Base-by-base conservation (phyloP, 2,113 vertebrate genomes). In the Platycercus adscitus region DNA sequence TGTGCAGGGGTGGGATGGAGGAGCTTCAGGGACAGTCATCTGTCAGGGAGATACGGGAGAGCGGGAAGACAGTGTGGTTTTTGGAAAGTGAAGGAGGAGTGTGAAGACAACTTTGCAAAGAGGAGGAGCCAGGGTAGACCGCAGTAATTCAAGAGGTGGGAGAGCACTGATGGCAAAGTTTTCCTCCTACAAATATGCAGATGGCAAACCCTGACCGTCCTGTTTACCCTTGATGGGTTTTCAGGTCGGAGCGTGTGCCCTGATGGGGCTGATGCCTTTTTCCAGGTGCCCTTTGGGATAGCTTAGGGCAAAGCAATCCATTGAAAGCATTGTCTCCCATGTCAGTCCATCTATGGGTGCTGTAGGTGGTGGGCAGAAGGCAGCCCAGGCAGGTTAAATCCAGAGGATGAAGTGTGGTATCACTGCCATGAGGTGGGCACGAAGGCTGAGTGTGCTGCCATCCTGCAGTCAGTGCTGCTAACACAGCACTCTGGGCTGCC, bases 1-100 rank as follows among this genome's bases (percentile, higher is more conserved):
- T 65, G 41, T 29, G 52, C 7, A 1, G 43, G n/a, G 23, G n/a
- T 0, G 0, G 63, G 33, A 66, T 13, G 26, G 9, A 8, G n/a
- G 31, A 31, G 9, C 18, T 81, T 71, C 7, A 9, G 46, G 43
- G 15, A 52, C 50, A 39, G 37, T 25, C 25, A 13, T 58, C 25
- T 9, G 31, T 14, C n/a, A 35, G 79, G 44, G 47, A 39, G 19
- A 35, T 13, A 29, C 12, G 26, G 37, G 60, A 50, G 63, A 81
- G 65, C 5, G 2, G 33, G 80, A 55, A 86, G 43, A 46, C 8
- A 65, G 33, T 1, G 2, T 77, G 55, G 55, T 29, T 61, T 79
- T 60, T 58, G 72, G 50, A 41, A 91, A 77, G 50, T 28, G 72
- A 86, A 75, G 55, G 35, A 83, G 66, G 55, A 71, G 55, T 47